Conservation (phyloP, 2,113 vertebrate genomes). For the Gnathonemus longibarbis region DNA sequence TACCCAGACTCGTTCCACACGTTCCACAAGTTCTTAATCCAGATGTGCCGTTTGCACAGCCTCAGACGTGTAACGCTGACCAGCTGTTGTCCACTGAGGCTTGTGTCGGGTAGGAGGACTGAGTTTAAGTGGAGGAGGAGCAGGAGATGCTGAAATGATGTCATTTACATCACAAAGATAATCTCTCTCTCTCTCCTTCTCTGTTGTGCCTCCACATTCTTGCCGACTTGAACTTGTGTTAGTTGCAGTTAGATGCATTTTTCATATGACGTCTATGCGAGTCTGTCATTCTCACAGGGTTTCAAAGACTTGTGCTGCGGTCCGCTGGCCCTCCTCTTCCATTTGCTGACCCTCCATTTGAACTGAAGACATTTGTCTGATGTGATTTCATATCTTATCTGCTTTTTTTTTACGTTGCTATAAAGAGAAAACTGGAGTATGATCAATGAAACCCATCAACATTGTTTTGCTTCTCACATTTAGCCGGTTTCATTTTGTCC, state of each 20-base stretch:
- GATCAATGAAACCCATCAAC: not conserved
- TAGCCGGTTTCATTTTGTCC: not conserved
- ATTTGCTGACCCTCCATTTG: not conserved
- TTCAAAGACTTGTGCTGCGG: not conserved
- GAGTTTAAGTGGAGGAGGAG: slow-evolving; percentile 6
- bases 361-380: not conserved
- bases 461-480: not conserved
- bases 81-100: not conserved
- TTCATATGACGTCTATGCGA: not conserved
- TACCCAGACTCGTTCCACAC: not conserved
- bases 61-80: not conserved
- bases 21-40: not conserved
- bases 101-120: not conserved
- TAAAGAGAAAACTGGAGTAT: not conserved
- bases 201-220: not conserved
- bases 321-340: not conserved
- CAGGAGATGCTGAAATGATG: not conserved
- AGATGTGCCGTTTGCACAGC: not conserved
- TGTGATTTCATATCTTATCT: not conserved
- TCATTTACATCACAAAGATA: not conserved
- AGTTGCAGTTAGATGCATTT: not conserved
- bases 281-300: not conserved
- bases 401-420: not conserved
- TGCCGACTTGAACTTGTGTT: too few species aligned
- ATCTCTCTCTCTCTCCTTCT: not conserved